phyloP scores from a whole-genome alignment of 2,797 vertebrate species.

The Danionella dracula region DNA sequence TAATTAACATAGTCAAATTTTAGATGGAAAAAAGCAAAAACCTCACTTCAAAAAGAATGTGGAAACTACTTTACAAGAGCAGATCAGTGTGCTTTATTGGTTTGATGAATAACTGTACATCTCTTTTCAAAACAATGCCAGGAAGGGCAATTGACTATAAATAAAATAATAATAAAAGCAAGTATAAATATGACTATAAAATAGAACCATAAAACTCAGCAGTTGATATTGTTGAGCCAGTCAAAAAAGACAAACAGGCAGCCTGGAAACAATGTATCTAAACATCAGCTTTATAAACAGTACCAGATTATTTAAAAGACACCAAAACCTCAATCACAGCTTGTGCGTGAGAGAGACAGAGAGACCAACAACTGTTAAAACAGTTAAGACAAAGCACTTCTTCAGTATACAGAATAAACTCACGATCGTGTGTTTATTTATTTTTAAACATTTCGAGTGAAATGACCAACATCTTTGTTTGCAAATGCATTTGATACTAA shows the following conservation, averaged over 20 bases:
- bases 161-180: not conserved
- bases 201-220: not conserved
- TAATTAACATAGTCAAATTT: not conserved
- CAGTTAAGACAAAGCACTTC: not conserved
- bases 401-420: not conserved
- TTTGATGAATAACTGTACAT: slow-evolving; percentile 11
- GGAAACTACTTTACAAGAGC: not conserved
- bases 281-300: slow-evolving; percentile 4
- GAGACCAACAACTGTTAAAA: not conserved
- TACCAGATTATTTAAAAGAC: not conserved
- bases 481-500: too few relatives aligned
- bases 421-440: not conserved
- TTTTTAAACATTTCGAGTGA: not conserved
- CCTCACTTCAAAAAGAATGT: not conserved
- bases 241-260: not conserved
- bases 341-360: not conserved
- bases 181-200: not conserved
- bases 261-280: slow-evolving; percentile 9
- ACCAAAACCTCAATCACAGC: not conserved
- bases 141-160: not conserved
- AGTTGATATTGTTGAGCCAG: not conserved
- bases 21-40: too few relatives aligned
- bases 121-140: not conserved
- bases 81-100: slow-evolving; percentile 12
- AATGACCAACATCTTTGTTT: not conserved